Base-by-base conservation (phyloP, 2,113 vertebrate species). In the Pseudorectes ferrugineus region DNA sequence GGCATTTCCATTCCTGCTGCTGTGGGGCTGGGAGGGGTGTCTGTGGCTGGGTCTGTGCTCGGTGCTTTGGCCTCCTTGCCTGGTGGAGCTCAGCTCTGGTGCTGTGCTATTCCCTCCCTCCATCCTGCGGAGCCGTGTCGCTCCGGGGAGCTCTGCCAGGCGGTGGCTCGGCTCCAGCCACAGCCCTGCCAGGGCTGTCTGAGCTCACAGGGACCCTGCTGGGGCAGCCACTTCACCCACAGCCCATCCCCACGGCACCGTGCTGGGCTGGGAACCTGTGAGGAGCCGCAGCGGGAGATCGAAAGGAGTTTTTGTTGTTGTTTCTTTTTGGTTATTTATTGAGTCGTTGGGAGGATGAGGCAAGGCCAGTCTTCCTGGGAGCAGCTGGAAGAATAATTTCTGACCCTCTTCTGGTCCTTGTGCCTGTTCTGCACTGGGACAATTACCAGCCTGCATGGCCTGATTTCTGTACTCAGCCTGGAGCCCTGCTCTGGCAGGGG, bases 201-300 rank as follows among this genome's bases (percentile, higher is more conserved):
- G 65, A 38, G 84, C 57, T 28, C 75, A 2, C 43, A 28, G 79
- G 36, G 52, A 63, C 61, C 3, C 11, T 18, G 68, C 84, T 40
- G 79, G 78, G 45, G n/a, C 8, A 16, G 57, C 57, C 10, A 4
- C 52, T 59, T 26, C 26, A 3, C 7, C 72, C 35, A 2, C 84
- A 83, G 58, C 72, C 21, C 6, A 11, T 73, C 70, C 43, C 2
- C 2, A 0, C 4, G 0, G 40, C n/a, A 2, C 4, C 0, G 0
- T 11, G 61, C 48, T 15, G 68, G 73, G 46, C 46, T 66, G 57
- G 26, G 25, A 51, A 8, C 46, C 61, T n/a, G 20, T 0, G 11
- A 46, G 54, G 38, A 68, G 36, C 35, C 13, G 43, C 22, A 26
- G 49, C 18, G 6, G 42, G 49, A 52, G 18, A 10, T 11, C 4